Percentiles rank a stretch among this genome's conserved stretches.
Conservation (phyloP, 2,797 vertebrate genomes). For the Premnoplex brunnescens region DNA sequence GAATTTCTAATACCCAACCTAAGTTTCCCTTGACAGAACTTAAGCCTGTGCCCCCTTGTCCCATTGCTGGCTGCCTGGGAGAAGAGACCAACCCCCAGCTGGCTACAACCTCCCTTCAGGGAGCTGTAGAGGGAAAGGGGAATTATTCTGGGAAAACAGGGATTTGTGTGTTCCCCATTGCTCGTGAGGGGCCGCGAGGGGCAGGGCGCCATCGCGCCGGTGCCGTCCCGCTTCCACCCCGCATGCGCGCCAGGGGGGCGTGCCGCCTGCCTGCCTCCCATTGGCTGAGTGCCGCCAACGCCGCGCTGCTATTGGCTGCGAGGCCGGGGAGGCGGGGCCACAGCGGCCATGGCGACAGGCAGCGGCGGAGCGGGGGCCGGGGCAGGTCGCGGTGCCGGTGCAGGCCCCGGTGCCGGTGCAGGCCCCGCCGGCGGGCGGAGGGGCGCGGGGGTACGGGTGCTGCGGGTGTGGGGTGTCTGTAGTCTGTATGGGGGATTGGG, state of each 20-base stretch:
- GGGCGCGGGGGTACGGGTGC: neutral
- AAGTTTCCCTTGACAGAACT: too few relatives aligned
- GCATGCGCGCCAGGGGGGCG: neutral
- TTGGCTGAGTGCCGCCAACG: neutral
- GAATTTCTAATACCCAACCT: too few relatives aligned
- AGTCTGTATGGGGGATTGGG: rapidly evolving
- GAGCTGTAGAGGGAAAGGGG: too few relatives aligned
- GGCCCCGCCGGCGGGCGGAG: neutral
- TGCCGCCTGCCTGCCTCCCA: neutral
- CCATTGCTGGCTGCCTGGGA: too few relatives aligned
- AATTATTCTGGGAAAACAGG: rapidly evolving
- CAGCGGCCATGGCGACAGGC: slow-evolving; percentile 12
- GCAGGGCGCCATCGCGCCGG: too few relatives aligned
- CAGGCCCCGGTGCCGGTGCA: too few relatives aligned
- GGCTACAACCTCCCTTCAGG: too few relatives aligned
- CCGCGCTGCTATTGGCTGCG: neutral
- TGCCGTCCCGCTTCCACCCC: neutral
- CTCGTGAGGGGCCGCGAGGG: neutral
- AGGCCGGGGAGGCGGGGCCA: neutral
- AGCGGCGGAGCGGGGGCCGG: neutral
- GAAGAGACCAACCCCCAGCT: too few relatives aligned
- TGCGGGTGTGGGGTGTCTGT: neutral
- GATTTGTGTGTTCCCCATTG: rapidly evolving
- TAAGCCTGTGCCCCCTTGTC: too few relatives aligned
- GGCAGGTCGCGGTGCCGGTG: too few relatives aligned